These are phyloP conservation scores for Stenchaetothrips biformis DNA, from an alignment of 2,888 invertebrate genomes.

Conservation along the genomic window DNA sequence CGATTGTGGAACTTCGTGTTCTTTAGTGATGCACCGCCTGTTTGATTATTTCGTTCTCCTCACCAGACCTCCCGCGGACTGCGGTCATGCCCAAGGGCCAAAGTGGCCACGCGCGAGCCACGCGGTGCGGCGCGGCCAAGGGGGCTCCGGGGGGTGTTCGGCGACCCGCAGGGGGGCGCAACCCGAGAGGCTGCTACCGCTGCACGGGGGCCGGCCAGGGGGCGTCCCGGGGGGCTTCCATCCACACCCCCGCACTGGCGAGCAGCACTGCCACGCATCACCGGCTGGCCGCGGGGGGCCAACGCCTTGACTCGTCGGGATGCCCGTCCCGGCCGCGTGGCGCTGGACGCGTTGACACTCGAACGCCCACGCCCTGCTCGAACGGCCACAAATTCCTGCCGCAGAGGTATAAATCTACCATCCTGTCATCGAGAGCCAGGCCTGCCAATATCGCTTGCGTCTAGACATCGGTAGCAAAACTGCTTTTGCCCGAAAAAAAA, in stretches of 20 bases:
- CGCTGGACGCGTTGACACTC: not conserved
- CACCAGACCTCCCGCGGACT: no score
- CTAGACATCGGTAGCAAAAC: no score
- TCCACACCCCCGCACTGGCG: not conserved
- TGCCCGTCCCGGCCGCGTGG: not conserved
- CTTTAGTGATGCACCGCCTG: no score
- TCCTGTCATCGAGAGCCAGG: no score
- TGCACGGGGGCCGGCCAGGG: not conserved
- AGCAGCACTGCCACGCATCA: no score
- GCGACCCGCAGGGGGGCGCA: slow-evolving; percentile 8
- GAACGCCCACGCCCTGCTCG: not conserved
- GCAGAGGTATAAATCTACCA: not conserved
- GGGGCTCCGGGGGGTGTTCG: not conserved
- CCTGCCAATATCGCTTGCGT: no score
- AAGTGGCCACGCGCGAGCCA: not conserved
- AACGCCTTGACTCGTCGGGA: not conserved
- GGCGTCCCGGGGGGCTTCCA: not conserved
- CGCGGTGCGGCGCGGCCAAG: not conserved
- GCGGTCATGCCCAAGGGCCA: no score
- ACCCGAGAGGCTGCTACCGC: not conserved
- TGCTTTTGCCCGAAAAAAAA: no score
- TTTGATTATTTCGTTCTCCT: no score
- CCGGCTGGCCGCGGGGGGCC: not conserved
- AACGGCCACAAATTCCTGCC: not conserved
- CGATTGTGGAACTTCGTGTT: no score